Conservation (phyloP, 2,797 vertebrate species). For the Nasua narica region DNA sequence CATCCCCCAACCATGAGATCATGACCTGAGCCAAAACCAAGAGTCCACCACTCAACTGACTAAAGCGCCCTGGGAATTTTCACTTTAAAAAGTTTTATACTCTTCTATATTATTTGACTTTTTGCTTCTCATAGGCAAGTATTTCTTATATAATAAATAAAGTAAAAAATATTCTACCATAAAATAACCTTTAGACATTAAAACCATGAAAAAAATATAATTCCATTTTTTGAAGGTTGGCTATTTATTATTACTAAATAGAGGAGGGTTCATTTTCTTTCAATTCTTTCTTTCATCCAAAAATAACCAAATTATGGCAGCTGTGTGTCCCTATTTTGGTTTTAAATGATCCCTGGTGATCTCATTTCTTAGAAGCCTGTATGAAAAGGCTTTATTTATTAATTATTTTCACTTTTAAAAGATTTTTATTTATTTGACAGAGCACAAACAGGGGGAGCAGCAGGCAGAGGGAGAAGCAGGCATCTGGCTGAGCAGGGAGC, state of each 20-base stretch:
- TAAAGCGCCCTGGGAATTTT: neutral
- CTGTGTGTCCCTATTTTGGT: neutral
- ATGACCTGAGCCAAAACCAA: neutral
- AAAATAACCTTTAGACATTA: neutral
- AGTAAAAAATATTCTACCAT: neutral
- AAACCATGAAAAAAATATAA: constrained; percentile 31
- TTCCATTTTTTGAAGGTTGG: neutral
- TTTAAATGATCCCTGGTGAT: neutral
- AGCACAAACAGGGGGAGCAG: no score
- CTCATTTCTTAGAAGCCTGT: neutral
- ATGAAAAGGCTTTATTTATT: no score
- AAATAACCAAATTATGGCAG: neutral
- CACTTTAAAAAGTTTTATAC: neutral
- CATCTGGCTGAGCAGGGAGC: no score
- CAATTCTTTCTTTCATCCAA: neutral
- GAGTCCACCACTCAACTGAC: neutral
- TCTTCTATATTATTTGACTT: neutral
- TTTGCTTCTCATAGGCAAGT: neutral
- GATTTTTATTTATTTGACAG: no score
- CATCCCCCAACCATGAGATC: neutral
- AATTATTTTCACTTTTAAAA: no score
- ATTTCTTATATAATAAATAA: neutral
- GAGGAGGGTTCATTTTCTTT: neutral
- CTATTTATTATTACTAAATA: neutral
- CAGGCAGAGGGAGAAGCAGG: no score